Evolutionary conservation across 2,113 vertebrate species (phyloP), one percentile per base, ranked within the genome.

Genomic region (Perca fluviatilis): DNA sequence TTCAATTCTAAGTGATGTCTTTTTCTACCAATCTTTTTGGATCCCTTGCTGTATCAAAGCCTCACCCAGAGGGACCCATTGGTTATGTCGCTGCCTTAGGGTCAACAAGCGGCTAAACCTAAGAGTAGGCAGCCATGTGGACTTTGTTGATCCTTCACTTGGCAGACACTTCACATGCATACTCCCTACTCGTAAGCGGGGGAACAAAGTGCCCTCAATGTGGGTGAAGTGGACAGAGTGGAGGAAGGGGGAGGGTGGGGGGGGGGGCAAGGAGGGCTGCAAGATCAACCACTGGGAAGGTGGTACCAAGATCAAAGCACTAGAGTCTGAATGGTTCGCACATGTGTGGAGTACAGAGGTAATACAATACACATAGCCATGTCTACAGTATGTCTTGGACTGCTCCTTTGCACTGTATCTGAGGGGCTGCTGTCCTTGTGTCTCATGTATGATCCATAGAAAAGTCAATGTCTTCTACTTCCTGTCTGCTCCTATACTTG

Each of bases 111-210:
- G 10, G 4, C 49, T 54, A 54, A 61, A 58, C 16, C 79, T 71
- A 69, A 70, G 80, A 83, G 84, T 78, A 30, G 84, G 56, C 63
- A 69, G 66, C 78, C 60, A 49, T 84, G 69, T 88, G 80, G 62
- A 79, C 73, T 51, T 2, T 65, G 60, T 15, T 70, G 69, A 80
- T 75, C 19, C 15, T 11, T 72, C 51, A 77, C 67, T 21, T 47
- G 63, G 40, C 79, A 82, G 36, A 21, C 78, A 73, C 78, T 76
- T 85, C 30, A 82, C 79, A 56, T 82, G 72, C 77, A 83, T 67
- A 43, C 64, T 61, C 77, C 77, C 27, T 25, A 8, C 63, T 70
- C 23, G 3, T 49, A 91, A 13, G 81, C 46, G 81, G 85, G 88
- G 84, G 78, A 66, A 70, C 84, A 87, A 78, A 54, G 47, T 13